Conservation (phyloP, 2,888 invertebrate genomes). For the Podabrus alpinus region DNA sequence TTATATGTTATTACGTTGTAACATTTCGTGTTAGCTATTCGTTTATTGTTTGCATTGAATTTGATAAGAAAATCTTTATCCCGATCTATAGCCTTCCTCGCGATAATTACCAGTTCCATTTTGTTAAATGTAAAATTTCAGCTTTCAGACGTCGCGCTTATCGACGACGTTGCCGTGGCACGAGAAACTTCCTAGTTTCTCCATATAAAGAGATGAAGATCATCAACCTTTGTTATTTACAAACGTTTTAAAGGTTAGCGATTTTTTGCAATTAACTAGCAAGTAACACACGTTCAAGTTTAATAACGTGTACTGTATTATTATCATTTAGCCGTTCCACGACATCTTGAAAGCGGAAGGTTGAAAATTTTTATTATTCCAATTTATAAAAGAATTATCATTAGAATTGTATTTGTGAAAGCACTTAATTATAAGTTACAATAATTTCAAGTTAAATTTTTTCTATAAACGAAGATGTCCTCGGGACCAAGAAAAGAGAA, state of each 20-base stretch:
- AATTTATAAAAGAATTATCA: neutral
- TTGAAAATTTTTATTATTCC: neutral
- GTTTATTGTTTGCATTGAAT: conserved; percentile 10
- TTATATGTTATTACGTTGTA: conserved; percentile 18
- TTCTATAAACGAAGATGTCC: neutral
- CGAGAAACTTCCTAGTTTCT: neutral
- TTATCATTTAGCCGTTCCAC: neutral
- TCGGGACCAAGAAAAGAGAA: neutral
- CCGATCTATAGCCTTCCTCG: neutral
- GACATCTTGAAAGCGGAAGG: neutral
- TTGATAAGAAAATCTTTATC: conserved; percentile 9
- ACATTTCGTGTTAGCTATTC: conserved; percentile 14
- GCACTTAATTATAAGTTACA: neutral
- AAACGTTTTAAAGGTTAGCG: neutral
- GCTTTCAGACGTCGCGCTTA: neutral
- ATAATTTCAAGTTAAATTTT: neutral
- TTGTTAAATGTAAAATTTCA: neutral
- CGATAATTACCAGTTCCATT: neutral
- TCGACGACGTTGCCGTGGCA: neutral
- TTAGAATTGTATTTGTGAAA: neutral
- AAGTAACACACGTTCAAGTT: conserved; percentile 1
- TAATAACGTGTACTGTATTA: neutral
- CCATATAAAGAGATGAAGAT: neutral
- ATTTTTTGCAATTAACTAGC: neutral
- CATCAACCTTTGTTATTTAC: neutral